A percentile compares a stretch with the other conserved stretches of the same genome.
phyloP scores from a whole-genome alignment of 2,888 invertebrate species.

The Tiliacea citrago region DNA sequence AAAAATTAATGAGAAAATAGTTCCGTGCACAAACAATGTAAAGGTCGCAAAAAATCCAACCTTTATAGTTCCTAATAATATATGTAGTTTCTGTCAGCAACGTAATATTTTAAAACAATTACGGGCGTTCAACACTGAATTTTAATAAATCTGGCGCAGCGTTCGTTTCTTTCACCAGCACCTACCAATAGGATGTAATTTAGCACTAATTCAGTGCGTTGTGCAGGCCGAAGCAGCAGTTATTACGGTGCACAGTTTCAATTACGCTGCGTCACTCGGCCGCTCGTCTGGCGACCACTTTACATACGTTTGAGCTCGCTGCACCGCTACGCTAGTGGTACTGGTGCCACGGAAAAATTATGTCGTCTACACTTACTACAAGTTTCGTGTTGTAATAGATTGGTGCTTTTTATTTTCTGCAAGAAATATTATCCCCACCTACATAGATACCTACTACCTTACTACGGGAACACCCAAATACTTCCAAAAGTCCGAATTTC shows the following conservation, averaged over 20 bases:
- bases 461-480: too few relatives aligned
- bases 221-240: conserved; percentile 54
- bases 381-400: neutral
- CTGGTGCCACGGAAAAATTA: conserved; percentile 21
- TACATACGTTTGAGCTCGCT: conserved; percentile 58
- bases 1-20: conserved; percentile 21
- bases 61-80: conserved; percentile 44
- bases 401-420: neutral
- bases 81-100: conserved; percentile 46
- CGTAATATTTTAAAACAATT: conserved; percentile 61
- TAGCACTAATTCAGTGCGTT: conserved; percentile 61
- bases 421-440: neutral
- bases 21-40: conserved; percentile 34
- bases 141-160: conserved; percentile 57
- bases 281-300: conserved; percentile 53
- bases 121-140: conserved; percentile 44
- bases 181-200: conserved; percentile 65
- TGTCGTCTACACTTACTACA: conserved; percentile 10
- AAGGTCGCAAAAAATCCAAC: conserved; percentile 33
- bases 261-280: conserved; percentile 61
- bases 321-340: neutral
- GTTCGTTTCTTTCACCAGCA: conserved; percentile 43
- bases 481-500: too few relatives aligned
- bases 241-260: conserved; percentile 63
- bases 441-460: too few relatives aligned